These are phyloP conservation scores for Ciconia maguari DNA, from an alignment of 2,113 vertebrate species.

Conservation along the genomic window DNA sequence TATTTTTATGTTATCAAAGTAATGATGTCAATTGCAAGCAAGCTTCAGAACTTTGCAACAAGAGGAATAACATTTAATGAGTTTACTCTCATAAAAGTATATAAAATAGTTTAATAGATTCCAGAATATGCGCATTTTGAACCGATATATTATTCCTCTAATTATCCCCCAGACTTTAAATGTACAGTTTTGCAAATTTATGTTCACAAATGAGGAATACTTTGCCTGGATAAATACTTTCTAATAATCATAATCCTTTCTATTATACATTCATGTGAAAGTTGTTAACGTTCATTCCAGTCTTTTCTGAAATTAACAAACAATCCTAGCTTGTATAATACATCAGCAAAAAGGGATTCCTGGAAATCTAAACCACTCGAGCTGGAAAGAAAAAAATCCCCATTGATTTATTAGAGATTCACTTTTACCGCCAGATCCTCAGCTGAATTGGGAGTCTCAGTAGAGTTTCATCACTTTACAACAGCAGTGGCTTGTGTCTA, in stretches of 20 bases:
- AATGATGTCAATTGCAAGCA: not conserved
- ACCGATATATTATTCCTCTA: not conserved
- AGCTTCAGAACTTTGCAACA: not conserved
- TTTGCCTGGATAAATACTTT: not conserved
- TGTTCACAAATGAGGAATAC: not conserved
- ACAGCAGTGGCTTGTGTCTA: not conserved
- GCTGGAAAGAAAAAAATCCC: not conserved
- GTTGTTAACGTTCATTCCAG: not conserved
- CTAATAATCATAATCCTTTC: not conserved
- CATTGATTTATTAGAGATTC: not conserved
- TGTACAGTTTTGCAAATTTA: not conserved
- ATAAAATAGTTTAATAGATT: not conserved
- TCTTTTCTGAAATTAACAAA: not conserved
- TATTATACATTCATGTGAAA: not conserved
- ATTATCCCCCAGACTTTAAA: not conserved
- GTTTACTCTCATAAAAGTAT: not conserved
- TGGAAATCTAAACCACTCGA: not conserved
- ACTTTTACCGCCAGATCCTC: not conserved
- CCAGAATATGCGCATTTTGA: not conserved
- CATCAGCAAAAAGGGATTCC: not conserved
- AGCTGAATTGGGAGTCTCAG: not conserved
- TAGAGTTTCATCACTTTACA: not conserved
- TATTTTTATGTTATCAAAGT: not conserved
- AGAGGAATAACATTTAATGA: not conserved
- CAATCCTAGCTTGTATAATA: not conserved